phyloP scores from a whole-genome alignment of 2,888 invertebrate species.

The Monopis laevigella region DNA sequence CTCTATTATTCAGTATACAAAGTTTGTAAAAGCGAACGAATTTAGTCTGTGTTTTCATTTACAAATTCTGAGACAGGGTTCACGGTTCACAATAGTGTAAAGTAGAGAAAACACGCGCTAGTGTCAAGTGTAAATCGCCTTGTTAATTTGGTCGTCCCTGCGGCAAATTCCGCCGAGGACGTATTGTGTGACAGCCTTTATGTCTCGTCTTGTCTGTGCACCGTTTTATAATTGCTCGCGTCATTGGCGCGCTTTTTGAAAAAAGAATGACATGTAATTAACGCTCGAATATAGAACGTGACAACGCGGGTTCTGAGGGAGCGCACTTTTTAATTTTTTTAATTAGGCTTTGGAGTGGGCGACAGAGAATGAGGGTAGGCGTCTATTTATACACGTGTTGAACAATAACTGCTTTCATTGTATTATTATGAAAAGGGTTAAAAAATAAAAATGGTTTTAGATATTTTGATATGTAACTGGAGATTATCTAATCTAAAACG shows the following conservation, averaged over 20 bases:
- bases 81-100: conserved; percentile 34
- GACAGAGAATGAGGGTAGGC: conserved; percentile 3
- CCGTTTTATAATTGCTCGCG: conserved; percentile 62
- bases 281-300: conserved; percentile 67
- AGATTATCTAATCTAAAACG: no score
- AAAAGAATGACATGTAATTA: conserved; percentile 69
- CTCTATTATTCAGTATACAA: no score
- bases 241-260: conserved; percentile 66
- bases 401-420: neutral
- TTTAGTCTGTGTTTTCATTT: conserved; percentile 16
- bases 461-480: no score
- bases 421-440: no score
- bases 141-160: conserved; percentile 65
- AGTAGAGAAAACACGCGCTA: conserved; percentile 58
- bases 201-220: conserved; percentile 66
- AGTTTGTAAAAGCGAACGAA: no score
- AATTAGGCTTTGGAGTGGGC: conserved; percentile 46
- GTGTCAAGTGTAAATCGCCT: conserved; percentile 69
- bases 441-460: no score
- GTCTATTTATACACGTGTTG: neutral
- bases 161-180: conserved; percentile 66
- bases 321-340: conserved; percentile 51
- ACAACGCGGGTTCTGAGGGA: conserved; percentile 63
- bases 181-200: conserved; percentile 65
- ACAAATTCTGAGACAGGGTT: conserved; percentile 26